Conservation (phyloP, 2,888 invertebrate species). For the Euplagia quadripunctaria region DNA sequence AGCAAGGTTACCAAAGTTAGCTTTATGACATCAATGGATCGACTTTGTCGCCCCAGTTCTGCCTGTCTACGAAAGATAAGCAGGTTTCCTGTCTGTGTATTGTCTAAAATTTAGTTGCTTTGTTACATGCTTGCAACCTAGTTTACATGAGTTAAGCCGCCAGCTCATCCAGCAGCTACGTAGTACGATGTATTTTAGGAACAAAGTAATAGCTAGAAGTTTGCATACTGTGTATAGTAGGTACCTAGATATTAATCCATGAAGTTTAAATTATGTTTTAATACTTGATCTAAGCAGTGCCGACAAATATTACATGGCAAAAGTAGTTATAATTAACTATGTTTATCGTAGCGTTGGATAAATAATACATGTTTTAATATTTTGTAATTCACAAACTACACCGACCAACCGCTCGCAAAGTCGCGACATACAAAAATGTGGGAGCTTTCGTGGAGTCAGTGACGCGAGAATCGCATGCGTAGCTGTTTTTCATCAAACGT, state of each 20-base stretch:
- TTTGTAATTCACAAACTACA: constrained; percentile 38
- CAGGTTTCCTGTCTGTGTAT: constrained; percentile 63
- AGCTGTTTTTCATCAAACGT: constrained; percentile 65
- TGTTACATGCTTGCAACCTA: constrained; percentile 59
- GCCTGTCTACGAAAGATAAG: constrained; percentile 72
- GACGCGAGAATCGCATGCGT: constrained; percentile 58
- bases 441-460: constrained; percentile 55
- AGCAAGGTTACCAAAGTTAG: constrained; percentile 37
- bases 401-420: constrained; percentile 30
- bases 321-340: constrained; percentile 1
- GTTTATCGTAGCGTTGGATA: neutral
- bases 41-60: constrained; percentile 53
- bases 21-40: constrained; percentile 41
- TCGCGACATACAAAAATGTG: constrained; percentile 40
- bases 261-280: neutral
- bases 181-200: constrained; percentile 27
- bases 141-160: constrained; percentile 49
- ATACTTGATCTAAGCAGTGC: neutral
- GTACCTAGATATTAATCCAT: neutral
- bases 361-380: constrained; percentile 12
- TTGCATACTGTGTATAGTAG: too few relatives aligned
- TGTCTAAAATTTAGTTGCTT: constrained; percentile 68
- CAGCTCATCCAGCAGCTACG: constrained; percentile 37
- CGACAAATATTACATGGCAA: neutral
- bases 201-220: constrained; percentile 7